Evolutionary conservation across 2,113 vertebrate genomes (phyloP), one percentile per base, ranked within the genome.

Genomic region (Tupaia chinensis): DNA sequence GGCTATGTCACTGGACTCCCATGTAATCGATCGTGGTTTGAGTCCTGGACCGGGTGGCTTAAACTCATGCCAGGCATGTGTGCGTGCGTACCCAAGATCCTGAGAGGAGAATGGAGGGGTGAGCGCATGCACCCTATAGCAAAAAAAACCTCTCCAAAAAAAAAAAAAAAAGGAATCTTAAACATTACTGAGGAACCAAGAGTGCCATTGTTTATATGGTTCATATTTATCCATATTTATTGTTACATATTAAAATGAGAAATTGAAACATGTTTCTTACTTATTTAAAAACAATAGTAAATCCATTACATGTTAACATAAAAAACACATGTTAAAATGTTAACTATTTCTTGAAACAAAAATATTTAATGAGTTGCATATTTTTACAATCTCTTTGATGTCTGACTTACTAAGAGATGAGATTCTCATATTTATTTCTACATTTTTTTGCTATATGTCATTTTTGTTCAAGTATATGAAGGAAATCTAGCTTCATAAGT

Each of bases 331-430:
- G 87, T 95, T 70, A 81, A 56, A 95, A 74, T 80, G 58, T 65
- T 25, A 17, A 69, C 16, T 44, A 10, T 91, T 94, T 83, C 68
- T 53, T 29, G 25, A 76, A 93, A 63, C 10, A 60, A 87, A 92
- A 81, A 6, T 34, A 76, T 85, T 96, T 78, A 68, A 14, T 77
- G 63, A 63, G 12, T 86, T 92, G 89, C 74, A 60, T 14, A 95
- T 34, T 79, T 87, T 96, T 94, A 80, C 1, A 86, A 19, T 92
- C 19, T 80, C 56, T 92, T 87, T 70, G 88, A 68, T 81, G n/a
- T 73, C 76, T 89, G 56, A 53, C 77, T 82, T 79, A 70, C 7
- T 19, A 86, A 82, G 89, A 89, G 63, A 54, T 9, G 87, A 2
- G 65, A 68, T 77, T 95, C 65, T 92, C 32, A 53, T n/a, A 34